Conservation (phyloP, 2,113 vertebrate species). For the Butorides virescens region DNA sequence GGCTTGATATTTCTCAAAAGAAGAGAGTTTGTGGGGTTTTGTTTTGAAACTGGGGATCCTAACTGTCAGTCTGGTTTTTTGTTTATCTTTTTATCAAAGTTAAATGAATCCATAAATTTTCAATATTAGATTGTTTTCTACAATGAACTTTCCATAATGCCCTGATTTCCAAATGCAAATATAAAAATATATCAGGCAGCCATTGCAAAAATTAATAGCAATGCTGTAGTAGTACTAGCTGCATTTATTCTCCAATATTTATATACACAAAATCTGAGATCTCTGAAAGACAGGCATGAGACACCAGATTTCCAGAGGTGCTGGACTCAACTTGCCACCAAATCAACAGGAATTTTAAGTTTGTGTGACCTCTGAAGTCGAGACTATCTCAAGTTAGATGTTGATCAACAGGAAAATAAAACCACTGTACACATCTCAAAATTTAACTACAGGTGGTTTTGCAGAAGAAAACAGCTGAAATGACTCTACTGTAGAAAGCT, state of each 20-base stretch:
- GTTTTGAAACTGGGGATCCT: neutral
- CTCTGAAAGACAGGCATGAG: neutral
- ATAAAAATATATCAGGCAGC: neutral
- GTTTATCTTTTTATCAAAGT: neutral
- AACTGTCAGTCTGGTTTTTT: accelerated
- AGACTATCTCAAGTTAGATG: neutral
- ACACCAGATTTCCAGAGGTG: neutral
- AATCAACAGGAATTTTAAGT: neutral
- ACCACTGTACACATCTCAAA: neutral
- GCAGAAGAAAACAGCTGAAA: neutral
- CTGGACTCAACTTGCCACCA: neutral
- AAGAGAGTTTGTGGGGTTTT: neutral
- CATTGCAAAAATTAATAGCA: neutral
- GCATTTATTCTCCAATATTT: neutral
- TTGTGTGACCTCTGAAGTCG: neutral
- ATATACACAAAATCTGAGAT: neutral
- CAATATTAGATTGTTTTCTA: neutral
- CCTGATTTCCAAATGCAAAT: neutral
- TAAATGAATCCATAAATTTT: neutral
- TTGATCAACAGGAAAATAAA: neutral
- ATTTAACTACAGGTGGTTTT: neutral
- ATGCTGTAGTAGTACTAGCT: neutral
- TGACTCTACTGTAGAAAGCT: neutral
- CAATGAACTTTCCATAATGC: neutral
- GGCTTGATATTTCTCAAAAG: neutral